Evolutionary conservation across 2,888 invertebrate species (phyloP), one percentile per base, ranked within the genome.

Genomic region (Branchellion lobata): DNA sequence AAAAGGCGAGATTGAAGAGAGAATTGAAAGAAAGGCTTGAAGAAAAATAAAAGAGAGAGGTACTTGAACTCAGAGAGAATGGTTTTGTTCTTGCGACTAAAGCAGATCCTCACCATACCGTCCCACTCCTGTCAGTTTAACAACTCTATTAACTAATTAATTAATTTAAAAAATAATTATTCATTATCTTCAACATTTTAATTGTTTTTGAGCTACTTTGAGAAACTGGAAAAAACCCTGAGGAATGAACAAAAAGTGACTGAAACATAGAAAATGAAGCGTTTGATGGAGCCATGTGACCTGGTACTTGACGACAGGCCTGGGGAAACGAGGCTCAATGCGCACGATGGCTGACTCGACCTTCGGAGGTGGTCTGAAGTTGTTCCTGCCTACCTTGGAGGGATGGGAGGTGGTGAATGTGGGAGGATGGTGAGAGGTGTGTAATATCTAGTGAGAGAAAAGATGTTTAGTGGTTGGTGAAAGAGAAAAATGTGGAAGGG

Each of bases 71-170:
- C 91, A 53, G 96, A 94, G 34, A 92, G 91, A 36, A 99, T 89
- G 1, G 96, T 97, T 91, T 97, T 99, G 88, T 99, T 99, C 89
- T 99, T 99, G 80, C 98, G 91, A 0, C 93, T 91, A 89, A 99
- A 99, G 40, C 93, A 94, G 85, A 99, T 94, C 84, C 98, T 91
- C 0, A 97, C 93, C 51, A 99, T 89, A 11, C 98, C 97, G 90
- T 99, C 99, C 99, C 98, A 99, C 89, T 99, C 98, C 84, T 93
- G 91, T n/a, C n/a, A n/a, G n/a, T n/a, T n/a, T n/a, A n/a, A n/a
- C n/a, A n/a, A n/a, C n/a, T n/a, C n/a, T n/a, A n/a, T n/a, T n/a
- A n/a, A n/a, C n/a, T n/a, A n/a, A n/a, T n/a, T n/a, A n/a, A n/a
- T 61, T n/a, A n/a, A 84, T 83, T 5, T 27, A 69, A 80, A 31